These are phyloP conservation scores for Urocynchramus pylzowi DNA, from an alignment of 2,113 vertebrate species.

Conservation along the genomic window DNA sequence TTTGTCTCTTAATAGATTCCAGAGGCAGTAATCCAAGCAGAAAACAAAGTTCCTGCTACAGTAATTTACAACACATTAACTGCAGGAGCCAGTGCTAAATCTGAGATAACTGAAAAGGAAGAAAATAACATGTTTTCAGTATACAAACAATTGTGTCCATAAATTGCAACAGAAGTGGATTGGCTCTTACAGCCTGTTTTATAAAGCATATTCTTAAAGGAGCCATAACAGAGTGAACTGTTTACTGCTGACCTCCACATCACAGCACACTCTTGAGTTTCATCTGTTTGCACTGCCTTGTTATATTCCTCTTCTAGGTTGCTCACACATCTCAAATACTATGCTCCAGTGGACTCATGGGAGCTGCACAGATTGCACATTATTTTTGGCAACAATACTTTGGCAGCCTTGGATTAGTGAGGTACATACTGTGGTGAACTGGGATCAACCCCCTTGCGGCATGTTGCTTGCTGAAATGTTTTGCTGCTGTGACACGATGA, in stretches of 20 bases:
- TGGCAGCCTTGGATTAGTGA: conserved; percentile 1
- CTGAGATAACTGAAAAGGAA: background rate
- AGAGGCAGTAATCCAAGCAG: background rate
- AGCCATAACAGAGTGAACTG: background rate
- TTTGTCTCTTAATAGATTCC: background rate
- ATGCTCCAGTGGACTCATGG: background rate
- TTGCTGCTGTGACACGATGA: background rate
- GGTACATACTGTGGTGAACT: background rate
- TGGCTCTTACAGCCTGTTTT: background rate
- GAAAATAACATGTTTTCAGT: background rate
- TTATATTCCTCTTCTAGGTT: background rate
- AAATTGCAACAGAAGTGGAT: background rate
- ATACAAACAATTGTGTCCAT: background rate
- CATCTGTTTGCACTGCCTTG: background rate
- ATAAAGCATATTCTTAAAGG: background rate
- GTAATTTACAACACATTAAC: background rate
- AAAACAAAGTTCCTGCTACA: background rate
- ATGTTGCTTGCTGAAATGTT: background rate
- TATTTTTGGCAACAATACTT: conserved; percentile 35
- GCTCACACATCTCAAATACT: background rate
- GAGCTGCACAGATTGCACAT: background rate
- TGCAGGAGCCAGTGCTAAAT: background rate
- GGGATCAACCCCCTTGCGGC: background rate
- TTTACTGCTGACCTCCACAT: background rate
- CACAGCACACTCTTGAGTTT: background rate